Evolutionary conservation across 2,797 vertebrate genomes (phyloP), one percentile per base, ranked within the genome.

Genomic region (Dicrostonyx torquatus): DNA sequence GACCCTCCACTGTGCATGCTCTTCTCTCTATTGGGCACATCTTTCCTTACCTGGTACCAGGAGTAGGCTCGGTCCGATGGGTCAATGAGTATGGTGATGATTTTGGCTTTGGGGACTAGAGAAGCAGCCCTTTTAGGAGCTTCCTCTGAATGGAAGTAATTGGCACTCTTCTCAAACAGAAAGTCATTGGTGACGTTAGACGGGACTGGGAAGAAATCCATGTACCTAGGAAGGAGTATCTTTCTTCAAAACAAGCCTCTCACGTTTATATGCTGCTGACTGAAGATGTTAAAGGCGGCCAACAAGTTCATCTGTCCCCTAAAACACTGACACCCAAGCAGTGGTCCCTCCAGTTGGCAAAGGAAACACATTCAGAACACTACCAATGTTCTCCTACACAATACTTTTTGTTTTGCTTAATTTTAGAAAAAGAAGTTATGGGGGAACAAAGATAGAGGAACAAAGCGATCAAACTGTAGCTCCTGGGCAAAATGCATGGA

Each of bases 91-190:
- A 99, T 99, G 87, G 99, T 99, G 98, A 99, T 99, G 98, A 99
- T 99, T 98, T 99, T 99, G 97, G 99, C 99, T 97, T 99, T 99
- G 87, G 99, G 99, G 83, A 99, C 98, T 92, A 99, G 98, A 87
- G 99, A 99, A 80, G 99, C 99, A 11, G 98, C 99, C 96, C 99
- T 98, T 91, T 97, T 99, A 29, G 99, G 99, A 48, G 99, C 99
- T 80, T 99, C 99, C 97, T 99, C 99, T 14, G 99, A 99, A 76
- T 99, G 99, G 97, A 99, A 99, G 98, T 99, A 99, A 98, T 99
- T 99, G 91, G 99, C 99, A 75, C 99, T 99, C 98, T 99, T 99
- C 98, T 99, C 99, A 98, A 99, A 99, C 93, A 99, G 98, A 97
- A 99, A 99, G 98, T 99, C 99, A 0, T 99, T 99, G 93, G 98